Evolutionary conservation across 1,140 invertebrate genomes (phyloP).

Genomic region (Oedothorax gibbosus): DNA sequence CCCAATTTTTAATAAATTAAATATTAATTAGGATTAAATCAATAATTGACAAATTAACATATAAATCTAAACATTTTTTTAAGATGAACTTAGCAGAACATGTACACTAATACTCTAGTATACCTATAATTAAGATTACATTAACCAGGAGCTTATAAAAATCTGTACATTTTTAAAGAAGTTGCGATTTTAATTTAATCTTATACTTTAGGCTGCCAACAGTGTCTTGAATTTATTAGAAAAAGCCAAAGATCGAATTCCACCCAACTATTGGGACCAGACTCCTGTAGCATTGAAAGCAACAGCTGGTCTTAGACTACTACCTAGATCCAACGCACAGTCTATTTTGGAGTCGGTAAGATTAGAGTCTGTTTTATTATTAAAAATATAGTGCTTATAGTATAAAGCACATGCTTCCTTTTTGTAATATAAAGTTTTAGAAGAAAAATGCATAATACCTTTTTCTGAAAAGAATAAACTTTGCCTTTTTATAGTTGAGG

Average conservation of each 20-base stretch:
- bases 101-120: too few species aligned
- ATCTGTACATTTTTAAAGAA: too few species aligned
- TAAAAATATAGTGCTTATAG: too few species aligned
- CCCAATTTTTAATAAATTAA: too few species aligned
- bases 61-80: too few species aligned
- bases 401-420: neutral
- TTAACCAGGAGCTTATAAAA: too few species aligned
- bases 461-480: neutral
- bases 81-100: too few species aligned
- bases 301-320: slow-evolving; percentile 89
- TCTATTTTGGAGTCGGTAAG: slow-evolving; percentile 79
- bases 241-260: slow-evolving; percentile 82
- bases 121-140: too few species aligned
- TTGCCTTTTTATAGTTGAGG: neutral
- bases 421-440: neutral
- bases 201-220: slow-evolving; percentile 73
- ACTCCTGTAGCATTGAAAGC: slow-evolving; percentile 85
- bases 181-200: neutral
- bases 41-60: too few species aligned
- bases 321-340: slow-evolving; percentile 82
- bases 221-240: slow-evolving; percentile 79
- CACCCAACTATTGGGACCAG: slow-evolving; percentile 76
- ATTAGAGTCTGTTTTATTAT: neutral
- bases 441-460: neutral
- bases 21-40: too few species aligned